Evolutionary conservation across 2,113 vertebrate species (phyloP), one percentile per base, ranked within the genome.

Genomic region (Eudorcas thomsonii): DNA sequence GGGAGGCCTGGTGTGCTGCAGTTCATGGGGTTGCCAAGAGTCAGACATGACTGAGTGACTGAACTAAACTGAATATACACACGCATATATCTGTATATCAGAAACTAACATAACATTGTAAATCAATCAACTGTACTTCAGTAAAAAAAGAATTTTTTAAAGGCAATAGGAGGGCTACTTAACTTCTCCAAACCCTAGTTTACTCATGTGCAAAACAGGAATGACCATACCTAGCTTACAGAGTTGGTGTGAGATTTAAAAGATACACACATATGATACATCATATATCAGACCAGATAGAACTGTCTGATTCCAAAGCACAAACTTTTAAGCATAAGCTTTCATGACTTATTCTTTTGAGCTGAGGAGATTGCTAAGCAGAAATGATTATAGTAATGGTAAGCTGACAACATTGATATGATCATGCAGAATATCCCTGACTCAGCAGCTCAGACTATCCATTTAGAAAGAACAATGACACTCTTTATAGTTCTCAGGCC

Each of bases 331-430:
- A 92, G 90, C 43, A 62, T 43, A 78, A 95, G 86, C 43, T 71
- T 14, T n/a, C 48, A 77, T 87, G 50, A 52, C 55, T 95, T 9
- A 39, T 59, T 91, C 92, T 39, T 86, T 45, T 62, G 10, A 83
- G 48, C 87, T 81, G 48, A 95, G 10, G 36, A 97, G 83, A 95
- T 88, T 19, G 64, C 59, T 92, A 88, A 95, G 80, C 36, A 88
- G 45, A 48, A 50, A 28, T 45, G 50, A 92, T 89, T 86, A 88
- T 0, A 89, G 33, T 30, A 91, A 88, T 12, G 28, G 57, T 81
- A 86, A 96, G 62, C 95, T 62, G 55, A 92, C 12, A 88, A 23
- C 57, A 77, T 9, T n/a, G 59, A 89, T 33, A 43, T 12, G 7
- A 62, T 90, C 45, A 19, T 50, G 57, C 6, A 74, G 88, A 85